Percentiles rank a stretch among this genome's conserved stretches.
phyloP scores from a whole-genome alignment of 1,140 invertebrate genomes.

The Nebria ingens region DNA sequence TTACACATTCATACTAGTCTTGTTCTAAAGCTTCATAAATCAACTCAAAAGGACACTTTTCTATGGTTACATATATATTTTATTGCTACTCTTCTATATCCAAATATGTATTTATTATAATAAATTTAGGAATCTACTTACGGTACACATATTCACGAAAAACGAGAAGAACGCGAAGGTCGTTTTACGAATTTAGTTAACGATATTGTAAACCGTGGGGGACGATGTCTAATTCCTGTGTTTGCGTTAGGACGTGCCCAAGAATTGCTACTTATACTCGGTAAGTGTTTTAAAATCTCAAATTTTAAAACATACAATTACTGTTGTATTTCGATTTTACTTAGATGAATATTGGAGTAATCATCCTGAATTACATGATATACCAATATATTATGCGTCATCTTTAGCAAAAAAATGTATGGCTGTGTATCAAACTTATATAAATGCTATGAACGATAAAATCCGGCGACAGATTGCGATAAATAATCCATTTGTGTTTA shows the following conservation, averaged over 20 bases:
- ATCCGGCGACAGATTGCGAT: conserved; percentile 94
- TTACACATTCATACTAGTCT: too few relatives aligned
- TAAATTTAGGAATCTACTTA: conserved; percentile 88
- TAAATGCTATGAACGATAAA: conserved; percentile 98
- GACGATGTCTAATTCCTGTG: conserved; percentile 94
- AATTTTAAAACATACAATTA: too few relatives aligned
- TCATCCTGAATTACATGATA: conserved; percentile 96
- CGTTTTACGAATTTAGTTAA: conserved; percentile 91
- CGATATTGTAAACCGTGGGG: conserved; percentile 92
- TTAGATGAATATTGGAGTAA: conserved; percentile 95
- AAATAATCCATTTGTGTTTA: conserved; percentile 98
- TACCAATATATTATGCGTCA: conserved; percentile 99
- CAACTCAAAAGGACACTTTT: not conserved
- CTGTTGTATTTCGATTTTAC: too few relatives aligned
- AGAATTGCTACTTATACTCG: conserved; percentile 87
- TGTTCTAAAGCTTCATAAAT: too few relatives aligned
- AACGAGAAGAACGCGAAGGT: conserved; percentile 89
- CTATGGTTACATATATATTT: conserved; percentile 3
- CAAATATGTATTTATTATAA: conserved; percentile 10
- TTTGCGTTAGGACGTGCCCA: conserved; percentile 97
- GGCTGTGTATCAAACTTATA: conserved; percentile 99
- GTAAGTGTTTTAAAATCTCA: too few relatives aligned
- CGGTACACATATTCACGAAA: conserved; percentile 98
- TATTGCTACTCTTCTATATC: not conserved
- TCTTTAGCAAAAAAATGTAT: conserved; percentile 99